A percentile compares a stretch with the other conserved stretches of the same genome.
phyloP scores from a whole-genome alignment of 2,888 invertebrate species.

The Pseudococcus viburni region DNA sequence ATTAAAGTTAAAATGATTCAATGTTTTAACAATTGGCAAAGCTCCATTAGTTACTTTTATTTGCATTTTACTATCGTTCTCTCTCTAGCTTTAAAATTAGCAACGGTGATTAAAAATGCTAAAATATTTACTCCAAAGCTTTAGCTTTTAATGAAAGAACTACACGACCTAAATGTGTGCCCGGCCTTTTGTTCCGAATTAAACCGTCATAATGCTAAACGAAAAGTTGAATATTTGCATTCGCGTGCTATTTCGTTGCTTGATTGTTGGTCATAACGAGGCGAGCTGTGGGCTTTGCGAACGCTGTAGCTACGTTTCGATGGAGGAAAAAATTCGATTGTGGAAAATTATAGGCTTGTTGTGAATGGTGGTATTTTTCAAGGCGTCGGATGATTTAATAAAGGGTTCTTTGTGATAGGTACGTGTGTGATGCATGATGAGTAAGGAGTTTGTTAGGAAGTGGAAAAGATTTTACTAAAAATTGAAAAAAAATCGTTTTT shows the following conservation, averaged over 20 bases:
- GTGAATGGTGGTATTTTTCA: not conserved
- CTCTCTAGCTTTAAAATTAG: conserved; percentile 2
- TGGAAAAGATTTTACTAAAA: not conserved
- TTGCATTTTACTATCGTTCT: not conserved
- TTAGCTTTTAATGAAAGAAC: conserved; percentile 20
- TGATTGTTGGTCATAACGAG: conserved; percentile 35
- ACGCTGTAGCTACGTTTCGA: not conserved
- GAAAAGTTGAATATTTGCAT: conserved; percentile 50
- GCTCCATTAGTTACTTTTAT: conserved; percentile 50
- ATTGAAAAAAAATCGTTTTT: not conserved
- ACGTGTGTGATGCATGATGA: not conserved
- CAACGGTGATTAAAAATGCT: conserved; percentile 33
- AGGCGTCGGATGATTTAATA: not conserved
- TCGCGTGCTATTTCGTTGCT: not conserved
- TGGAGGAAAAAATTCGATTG: conserved; percentile 1
- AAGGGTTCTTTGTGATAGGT: not conserved
- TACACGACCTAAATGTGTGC: conserved; percentile 41
- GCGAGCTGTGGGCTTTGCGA: not conserved
- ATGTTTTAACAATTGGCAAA: conserved; percentile 48
- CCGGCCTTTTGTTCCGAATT: conserved; percentile 32
- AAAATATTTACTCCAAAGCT: conserved; percentile 33
- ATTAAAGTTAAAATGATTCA: conserved; percentile 33
- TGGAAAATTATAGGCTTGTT: not conserved
- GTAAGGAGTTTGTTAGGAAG: not conserved
- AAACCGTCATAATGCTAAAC: not conserved